Conservation (phyloP, 2,888 invertebrate species). For the Drosophila mimica region DNA sequence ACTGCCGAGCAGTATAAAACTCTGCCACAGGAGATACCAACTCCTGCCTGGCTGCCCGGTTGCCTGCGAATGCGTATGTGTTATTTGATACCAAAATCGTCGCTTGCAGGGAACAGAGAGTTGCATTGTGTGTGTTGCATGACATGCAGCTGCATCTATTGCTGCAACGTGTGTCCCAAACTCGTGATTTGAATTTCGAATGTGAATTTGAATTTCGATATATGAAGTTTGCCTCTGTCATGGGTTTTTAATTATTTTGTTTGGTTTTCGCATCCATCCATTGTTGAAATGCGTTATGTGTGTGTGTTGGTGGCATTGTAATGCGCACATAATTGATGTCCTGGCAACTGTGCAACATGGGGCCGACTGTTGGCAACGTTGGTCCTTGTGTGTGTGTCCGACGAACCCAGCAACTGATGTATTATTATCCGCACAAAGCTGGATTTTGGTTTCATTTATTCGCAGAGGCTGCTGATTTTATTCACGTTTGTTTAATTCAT, state of each 20-base stretch:
- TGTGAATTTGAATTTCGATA: conserved; percentile 73
- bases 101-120: conserved; percentile 44
- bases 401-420: conserved; percentile 26
- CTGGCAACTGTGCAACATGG: conserved; percentile 35
- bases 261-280: conserved; percentile 50
- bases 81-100: conserved; percentile 73
- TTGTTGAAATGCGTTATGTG: conserved; percentile 39
- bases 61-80: conserved; percentile 18
- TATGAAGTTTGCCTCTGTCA: conserved; percentile 60
- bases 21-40: conserved; percentile 21
- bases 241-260: conserved; percentile 78
- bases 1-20: conserved; percentile 39
- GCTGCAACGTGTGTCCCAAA: conserved; percentile 18
- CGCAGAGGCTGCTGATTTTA: conserved; percentile 12
- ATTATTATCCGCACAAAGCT: conserved; percentile 49
- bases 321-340: conserved; percentile 72
- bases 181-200: conserved; percentile 68
- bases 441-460: conserved; percentile 39
- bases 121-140: conserved; percentile 62
- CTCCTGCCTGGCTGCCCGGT: not conserved
- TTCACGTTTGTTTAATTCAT: conserved; percentile 2
- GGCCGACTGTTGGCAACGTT: conserved; percentile 17
- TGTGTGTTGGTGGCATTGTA: conserved; percentile 53
- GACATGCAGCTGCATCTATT: conserved; percentile 38
- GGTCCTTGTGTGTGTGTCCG: conserved; percentile 25